phyloP scores from a whole-genome alignment of 2,888 invertebrate species.

The Kuschelorhynchus macadamiae region DNA sequence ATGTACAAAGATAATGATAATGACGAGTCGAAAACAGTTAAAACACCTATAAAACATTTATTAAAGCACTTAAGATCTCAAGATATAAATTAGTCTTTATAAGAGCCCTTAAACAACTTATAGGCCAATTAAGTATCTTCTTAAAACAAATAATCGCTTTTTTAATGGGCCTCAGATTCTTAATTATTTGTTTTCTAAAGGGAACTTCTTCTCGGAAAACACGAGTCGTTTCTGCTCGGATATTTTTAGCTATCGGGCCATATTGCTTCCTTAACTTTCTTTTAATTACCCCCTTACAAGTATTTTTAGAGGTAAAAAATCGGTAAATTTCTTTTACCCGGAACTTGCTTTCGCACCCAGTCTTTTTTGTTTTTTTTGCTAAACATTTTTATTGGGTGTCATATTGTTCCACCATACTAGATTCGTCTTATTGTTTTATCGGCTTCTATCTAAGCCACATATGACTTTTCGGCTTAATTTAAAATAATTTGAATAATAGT shows the following conservation, averaged over 20 bases:
- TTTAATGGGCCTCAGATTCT: slow-evolving; percentile 14
- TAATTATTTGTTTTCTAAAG: slow-evolving; percentile 5
- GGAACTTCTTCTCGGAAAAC: slow-evolving; percentile 4
- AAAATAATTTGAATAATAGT: too few species aligned
- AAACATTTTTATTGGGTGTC: too few species aligned
- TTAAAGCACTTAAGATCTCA: slow-evolving; percentile 9
- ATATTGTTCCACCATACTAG: too few species aligned
- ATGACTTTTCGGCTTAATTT: too few species aligned
- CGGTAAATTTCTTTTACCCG: too few species aligned
- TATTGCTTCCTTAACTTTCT: too few species aligned
- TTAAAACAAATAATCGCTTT: slow-evolving; percentile 27
- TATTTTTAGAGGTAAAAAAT: too few species aligned
- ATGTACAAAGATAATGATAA: background rate
- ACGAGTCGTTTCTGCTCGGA: background rate
- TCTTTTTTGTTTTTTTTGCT: too few species aligned
- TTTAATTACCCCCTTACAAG: too few species aligned
- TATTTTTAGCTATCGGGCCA: background rate
- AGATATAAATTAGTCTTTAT: slow-evolving; percentile 30
- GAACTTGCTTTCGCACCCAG: too few species aligned
- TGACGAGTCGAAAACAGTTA: slow-evolving; percentile 3
- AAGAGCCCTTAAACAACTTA: slow-evolving; percentile 26
- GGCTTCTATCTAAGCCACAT: too few species aligned
- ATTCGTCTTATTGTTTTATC: too few species aligned
- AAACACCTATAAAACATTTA: slow-evolving; percentile 29
- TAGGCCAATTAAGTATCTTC: slow-evolving; percentile 21